Evolutionary conservation across 2,888 invertebrate genomes (phyloP), one percentile per base, ranked within the genome.

Genomic region (Ligdia adustata): DNA sequence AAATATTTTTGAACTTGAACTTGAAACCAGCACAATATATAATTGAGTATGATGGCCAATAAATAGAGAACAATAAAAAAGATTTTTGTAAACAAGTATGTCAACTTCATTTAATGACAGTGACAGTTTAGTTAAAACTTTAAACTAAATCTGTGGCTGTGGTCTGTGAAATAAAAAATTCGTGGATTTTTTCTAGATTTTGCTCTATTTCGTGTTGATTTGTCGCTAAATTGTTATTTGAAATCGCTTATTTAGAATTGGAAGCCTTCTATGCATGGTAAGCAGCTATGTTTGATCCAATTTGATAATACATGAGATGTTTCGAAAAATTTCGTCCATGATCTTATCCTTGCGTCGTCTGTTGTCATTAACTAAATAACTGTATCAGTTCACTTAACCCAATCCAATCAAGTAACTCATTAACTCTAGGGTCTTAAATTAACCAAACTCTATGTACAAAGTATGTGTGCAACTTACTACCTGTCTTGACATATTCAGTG

Each of bases 271-370:
- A n/a, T 45, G 14, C 32, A 39, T 39, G 38, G 45, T 45, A 39
- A 39, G 45, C 7, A 7, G 2, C 5, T 14, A n/a, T 16, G 1
- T n/a, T 16, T 24, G 5, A 1, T 16, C 26, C 7, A 9, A 3
- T 26, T 37, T 3, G 11, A n/a, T 5, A 27, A 16, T 12, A 16
- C 5, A 2, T 34, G n/a, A n/a, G 27, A 37, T 27, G 12, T 12
- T 6, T 35, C 18, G 15, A 39, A 22, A 42, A 51, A 40, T 43
- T 54, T 47, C 42, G 33, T 11, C 32, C 40, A 46, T 59, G 59
- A 56, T 56, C 47, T 59, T 56, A 59, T 56, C 26, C 9, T 42
- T 34, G 37, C 26, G 14, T 28, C 41, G 18, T 39, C 40, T 46
- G 42, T 48, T 49, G 22, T 28, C 37, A 35, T 47, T 43, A 40